Conservation (phyloP, 1,140 invertebrate genomes). For the Eubasilissa regina region DNA sequence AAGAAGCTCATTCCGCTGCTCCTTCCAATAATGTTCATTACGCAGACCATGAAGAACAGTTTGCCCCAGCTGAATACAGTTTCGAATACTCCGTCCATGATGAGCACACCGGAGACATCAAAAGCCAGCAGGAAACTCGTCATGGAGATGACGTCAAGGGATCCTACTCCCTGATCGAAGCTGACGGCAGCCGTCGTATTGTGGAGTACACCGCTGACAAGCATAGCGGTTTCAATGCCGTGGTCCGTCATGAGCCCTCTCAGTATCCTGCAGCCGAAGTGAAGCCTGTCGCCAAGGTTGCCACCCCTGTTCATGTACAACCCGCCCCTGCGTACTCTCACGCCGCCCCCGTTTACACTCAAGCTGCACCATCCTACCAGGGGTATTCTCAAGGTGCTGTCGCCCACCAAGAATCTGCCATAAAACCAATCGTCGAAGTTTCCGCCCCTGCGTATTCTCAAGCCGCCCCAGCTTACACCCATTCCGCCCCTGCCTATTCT, state of each 20-base stretch:
- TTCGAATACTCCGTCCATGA: constrained; percentile 74
- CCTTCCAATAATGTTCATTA: too few relatives aligned
- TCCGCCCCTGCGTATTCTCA: constrained; percentile 40
- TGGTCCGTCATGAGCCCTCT: constrained; percentile 74
- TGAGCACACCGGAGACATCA: constrained; percentile 74
- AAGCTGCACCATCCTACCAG: constrained; percentile 16
- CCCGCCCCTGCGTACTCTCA: constrained; percentile 72
- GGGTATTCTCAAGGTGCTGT: too few relatives aligned
- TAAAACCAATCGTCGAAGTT: constrained; percentile 58
- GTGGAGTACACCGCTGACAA: constrained; percentile 83
- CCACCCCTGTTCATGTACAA: constrained; percentile 79
- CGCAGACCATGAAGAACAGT: too few relatives aligned
- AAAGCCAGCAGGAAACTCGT: constrained; percentile 74
- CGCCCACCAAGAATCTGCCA: constrained; percentile 52
- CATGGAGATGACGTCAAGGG: constrained; percentile 75
- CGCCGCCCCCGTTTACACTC: constrained; percentile 70
- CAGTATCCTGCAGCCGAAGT: constrained; percentile 43
- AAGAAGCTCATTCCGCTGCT: too few relatives aligned
- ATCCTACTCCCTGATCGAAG: constrained; percentile 74
- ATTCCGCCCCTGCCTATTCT: too few relatives aligned
- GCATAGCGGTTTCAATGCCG: constrained; percentile 81
- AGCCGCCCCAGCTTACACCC: too few relatives aligned
- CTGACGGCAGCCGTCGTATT: constrained; percentile 79
- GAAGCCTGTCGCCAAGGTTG: constrained; percentile 63
- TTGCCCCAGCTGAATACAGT: constrained; percentile 68